A percentile compares a stretch with the other conserved stretches of the same genome.
These are phyloP conservation scores for Ammodytes dubius DNA, from an alignment of 2,113 vertebrate species.

Conservation along the genomic window DNA sequence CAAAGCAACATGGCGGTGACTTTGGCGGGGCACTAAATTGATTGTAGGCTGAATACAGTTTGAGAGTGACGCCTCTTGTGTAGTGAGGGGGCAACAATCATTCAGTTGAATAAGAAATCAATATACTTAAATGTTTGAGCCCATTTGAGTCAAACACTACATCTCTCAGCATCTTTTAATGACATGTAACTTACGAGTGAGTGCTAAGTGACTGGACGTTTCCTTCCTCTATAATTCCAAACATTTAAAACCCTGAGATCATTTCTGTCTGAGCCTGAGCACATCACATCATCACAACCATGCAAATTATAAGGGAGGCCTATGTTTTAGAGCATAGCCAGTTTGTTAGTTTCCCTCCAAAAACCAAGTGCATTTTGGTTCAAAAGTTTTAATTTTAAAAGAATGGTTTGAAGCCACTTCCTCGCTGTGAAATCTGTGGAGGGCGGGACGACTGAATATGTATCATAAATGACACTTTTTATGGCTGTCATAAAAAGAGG, in stretches of 20 bases:
- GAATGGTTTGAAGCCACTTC: constrained; percentile 34
- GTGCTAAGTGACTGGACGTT: constrained; percentile 48
- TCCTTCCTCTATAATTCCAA: constrained; percentile 56
- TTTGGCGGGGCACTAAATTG: neutral
- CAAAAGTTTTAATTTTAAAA: neutral
- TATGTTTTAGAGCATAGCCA: neutral
- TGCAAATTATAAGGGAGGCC: neutral
- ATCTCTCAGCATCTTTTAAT: constrained; percentile 16
- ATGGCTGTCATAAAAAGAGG: constrained; percentile 81
- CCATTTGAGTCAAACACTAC: constrained; percentile 5
- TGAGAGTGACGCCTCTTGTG: neutral
- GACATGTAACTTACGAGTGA: constrained; percentile 21
- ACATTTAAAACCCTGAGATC: constrained; percentile 50
- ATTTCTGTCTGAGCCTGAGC: constrained; percentile 57
- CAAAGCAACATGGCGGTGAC: constrained; percentile 29
- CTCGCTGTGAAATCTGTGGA: constrained; percentile 36
- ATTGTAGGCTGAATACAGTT: neutral
- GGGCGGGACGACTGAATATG: constrained; percentile 40
- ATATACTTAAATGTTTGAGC: neutral
- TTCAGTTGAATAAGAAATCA: neutral
- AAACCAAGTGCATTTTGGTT: neutral
- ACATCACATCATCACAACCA: neutral
- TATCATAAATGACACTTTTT: constrained; percentile 66
- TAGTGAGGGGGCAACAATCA: neutral
- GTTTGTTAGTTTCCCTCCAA: constrained; percentile 10